Evolutionary conservation across 2,888 invertebrate genomes (phyloP), one percentile per base, ranked within the genome.

Genomic region (Drosophila testacea): DNA sequence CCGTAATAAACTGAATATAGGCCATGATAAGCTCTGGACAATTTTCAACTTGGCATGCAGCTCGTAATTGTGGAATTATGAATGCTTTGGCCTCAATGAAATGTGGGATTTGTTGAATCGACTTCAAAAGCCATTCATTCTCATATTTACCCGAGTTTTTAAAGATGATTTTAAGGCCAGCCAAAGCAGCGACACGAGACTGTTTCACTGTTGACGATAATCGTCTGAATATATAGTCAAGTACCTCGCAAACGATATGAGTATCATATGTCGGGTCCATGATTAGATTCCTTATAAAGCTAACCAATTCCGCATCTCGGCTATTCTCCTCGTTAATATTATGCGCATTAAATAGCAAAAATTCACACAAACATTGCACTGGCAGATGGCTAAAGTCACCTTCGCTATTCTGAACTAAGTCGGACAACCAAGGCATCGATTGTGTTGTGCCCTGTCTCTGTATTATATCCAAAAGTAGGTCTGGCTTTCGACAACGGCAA

Each of bases 321-420:
- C 87, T 90, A 59, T 93, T 93, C 61, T 96, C 95, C n/a, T 95
- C 93, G 85, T 95, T 95, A 78, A 95, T 95, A 69, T 94, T 94
- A 3, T 94, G 93, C 0, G 94, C 93, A 60, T 94, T 94, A 70
- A 95, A 95, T 2, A 98, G 94, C 52, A 99, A 94, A 93, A 98
- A 98, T 93, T 99, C 99, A 93, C 99, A 99, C 52, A 99, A 94
- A 91, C 98, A 99, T 90, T 98, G 98, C n/a, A 99, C 98, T 0
- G 99, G 99, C 22, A 99, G 93, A 81, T 98, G 97, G 89, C 97
- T 96, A 75, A 93, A 93, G 59, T 93, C 93, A 4, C 91, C 96
- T 90, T 98, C 98, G 77, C 97, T 97, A 82, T 96, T 97, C 83
- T 98, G 96, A 11, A 99, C 97, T 69, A 99, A 94, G 91, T 98